Conservation (phyloP, 2,113 vertebrate genomes). For the Caloenas nicobarica region DNA sequence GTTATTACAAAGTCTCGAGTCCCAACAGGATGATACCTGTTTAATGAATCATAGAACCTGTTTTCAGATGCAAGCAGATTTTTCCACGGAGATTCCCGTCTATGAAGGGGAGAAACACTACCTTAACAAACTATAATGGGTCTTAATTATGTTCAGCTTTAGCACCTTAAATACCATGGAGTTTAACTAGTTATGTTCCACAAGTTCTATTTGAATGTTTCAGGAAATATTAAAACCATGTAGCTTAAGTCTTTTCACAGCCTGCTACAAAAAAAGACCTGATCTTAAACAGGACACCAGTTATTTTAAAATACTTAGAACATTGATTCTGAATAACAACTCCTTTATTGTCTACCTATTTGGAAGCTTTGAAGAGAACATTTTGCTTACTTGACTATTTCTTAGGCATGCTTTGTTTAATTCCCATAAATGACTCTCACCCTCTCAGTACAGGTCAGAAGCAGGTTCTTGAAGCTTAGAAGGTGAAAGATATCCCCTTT, state of each 20-base stretch:
- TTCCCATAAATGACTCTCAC: neutral
- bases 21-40: conserved; percentile 85
- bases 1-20: conserved; percentile 75
- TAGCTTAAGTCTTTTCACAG: neutral
- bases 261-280: neutral
- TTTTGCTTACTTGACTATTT: neutral
- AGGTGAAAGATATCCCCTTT: neutral
- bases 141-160: conserved; percentile 17
- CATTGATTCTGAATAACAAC: neutral
- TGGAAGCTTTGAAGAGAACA: neutral
- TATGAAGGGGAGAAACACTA: conserved; percentile 86
- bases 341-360: neutral
- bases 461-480: neutral
- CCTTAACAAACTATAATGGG: conserved; percentile 72
- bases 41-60: conserved; percentile 85
- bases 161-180: conserved; percentile 7
- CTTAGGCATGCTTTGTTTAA: neutral
- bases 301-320: neutral
- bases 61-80: conserved; percentile 89
- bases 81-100: conserved; percentile 92
- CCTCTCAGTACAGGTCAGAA: neutral
- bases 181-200: neutral
- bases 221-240: neutral
- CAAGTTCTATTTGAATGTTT: neutral
- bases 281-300: neutral